A percentile compares a stretch with the other conserved stretches of the same genome.
phyloP scores from a whole-genome alignment of 1,140 invertebrate species.

The Meteorus sp. region DNA sequence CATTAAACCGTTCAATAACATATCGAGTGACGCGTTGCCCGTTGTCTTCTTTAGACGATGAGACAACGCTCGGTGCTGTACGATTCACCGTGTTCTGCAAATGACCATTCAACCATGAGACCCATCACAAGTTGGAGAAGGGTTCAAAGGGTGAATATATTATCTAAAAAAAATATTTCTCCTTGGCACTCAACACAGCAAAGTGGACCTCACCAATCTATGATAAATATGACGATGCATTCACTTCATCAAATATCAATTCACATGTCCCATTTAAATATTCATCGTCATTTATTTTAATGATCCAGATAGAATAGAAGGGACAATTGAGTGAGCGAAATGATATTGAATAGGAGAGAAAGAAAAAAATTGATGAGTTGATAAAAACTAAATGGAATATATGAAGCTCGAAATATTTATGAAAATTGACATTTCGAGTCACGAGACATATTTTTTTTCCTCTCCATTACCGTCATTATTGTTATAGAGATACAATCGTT shows the following conservation, averaged over 20 bases:
- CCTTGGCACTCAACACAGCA: conserved; percentile 14
- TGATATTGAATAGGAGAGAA: conserved; percentile 6
- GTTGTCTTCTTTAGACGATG: conserved; percentile 18
- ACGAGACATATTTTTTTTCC: background rate
- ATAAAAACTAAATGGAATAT: no score
- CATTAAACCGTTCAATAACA: conserved; percentile 15
- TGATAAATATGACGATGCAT: conserved; percentile 9
- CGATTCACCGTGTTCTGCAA: conserved; percentile 29
- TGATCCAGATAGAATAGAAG: no score
- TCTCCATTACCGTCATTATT: background rate
- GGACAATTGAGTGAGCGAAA: background rate
- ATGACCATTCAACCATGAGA: conserved; percentile 29
- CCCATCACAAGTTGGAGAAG: conserved; percentile 1
- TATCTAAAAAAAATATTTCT: no score
- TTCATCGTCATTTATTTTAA: conserved; percentile 21
- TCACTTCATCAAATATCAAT: conserved; percentile 18
- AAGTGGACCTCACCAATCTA: conserved; percentile 7
- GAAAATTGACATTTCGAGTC: background rate
- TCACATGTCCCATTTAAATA: conserved; percentile 15
- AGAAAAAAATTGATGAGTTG: background rate
- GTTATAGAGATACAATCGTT: background rate
- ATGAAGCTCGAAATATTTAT: background rate
- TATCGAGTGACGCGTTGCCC: background rate
- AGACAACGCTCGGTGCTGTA: conserved; percentile 2
- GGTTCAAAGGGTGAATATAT: conserved; percentile 31